phyloP scores from a whole-genome alignment of 2,797 vertebrate species.

The Myiotriccus ornatus region DNA sequence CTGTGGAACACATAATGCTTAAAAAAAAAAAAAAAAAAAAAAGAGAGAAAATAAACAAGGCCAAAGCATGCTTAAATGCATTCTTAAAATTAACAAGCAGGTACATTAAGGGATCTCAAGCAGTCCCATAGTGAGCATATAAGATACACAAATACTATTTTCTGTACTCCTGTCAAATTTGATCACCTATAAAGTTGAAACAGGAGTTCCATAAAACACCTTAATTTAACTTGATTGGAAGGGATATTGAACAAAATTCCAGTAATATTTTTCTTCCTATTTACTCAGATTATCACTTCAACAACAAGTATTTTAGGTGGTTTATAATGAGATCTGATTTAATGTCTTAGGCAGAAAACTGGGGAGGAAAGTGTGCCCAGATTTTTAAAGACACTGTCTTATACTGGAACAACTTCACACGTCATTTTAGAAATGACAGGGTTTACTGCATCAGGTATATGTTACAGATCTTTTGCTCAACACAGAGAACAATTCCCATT shows the following conservation, averaged over 20 bases:
- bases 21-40: not conserved
- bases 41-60: not conserved
- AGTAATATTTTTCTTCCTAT: constrained; percentile 39
- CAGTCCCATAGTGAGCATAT: not conserved
- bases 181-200: constrained; percentile 41
- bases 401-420: not conserved
- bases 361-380: not conserved
- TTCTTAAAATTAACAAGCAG: constrained; percentile 2
- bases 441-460: not conserved
- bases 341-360: constrained; percentile 50
- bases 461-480: not conserved
- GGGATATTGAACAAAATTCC: constrained; percentile 30
- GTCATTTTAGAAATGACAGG: constrained; percentile 22
- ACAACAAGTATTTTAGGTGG: constrained; percentile 33
- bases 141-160: constrained; percentile 42
- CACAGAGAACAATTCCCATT: not conserved
- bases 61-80: not conserved
- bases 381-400: constrained; percentile 58
- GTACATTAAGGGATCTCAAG: not conserved
- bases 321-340: constrained; percentile 53
- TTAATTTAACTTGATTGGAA: constrained; percentile 58
- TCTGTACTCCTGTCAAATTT: constrained; percentile 17
- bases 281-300: constrained; percentile 32
- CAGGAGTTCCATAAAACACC: constrained; percentile 39
- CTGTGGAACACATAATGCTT: not conserved